These are phyloP conservation scores for Cichlasoma orientale DNA, from an alignment of 2,797 vertebrate genomes.

Conservation along the genomic window DNA sequence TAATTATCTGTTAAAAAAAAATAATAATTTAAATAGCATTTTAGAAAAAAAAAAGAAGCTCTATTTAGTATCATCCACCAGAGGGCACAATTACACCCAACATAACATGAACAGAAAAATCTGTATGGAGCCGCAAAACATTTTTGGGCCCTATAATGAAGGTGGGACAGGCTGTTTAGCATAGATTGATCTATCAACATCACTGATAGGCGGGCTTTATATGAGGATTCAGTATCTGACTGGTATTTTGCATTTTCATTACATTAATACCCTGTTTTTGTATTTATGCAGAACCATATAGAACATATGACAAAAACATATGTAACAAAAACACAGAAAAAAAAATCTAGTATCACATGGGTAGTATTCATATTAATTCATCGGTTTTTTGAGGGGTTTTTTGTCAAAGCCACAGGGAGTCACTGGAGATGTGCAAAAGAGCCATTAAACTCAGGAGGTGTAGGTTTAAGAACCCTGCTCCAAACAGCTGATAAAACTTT, in stretches of 20 bases:
- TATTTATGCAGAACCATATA: no score
- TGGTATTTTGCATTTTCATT: background rate
- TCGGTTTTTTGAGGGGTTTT: no score
- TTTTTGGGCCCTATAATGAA: background rate
- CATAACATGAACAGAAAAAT: background rate
- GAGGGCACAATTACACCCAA: conserved; percentile 44
- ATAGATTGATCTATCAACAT: background rate
- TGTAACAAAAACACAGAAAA: no score
- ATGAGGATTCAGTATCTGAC: background rate
- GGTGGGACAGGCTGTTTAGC: background rate
- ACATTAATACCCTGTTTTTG: background rate
- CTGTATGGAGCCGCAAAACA: background rate
- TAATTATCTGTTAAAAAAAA: background rate
- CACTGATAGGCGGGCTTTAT: background rate
- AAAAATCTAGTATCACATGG: background rate
- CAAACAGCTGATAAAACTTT: background rate
- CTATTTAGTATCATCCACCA: conserved; percentile 48
- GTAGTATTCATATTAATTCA: no score
- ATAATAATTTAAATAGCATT: background rate
- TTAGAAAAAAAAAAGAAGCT: background rate
- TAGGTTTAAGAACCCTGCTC: background rate
- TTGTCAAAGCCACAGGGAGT: no score
- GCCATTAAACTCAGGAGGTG: background rate
- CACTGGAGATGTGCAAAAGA: no score
- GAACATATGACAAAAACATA: no score